phyloP scores from a whole-genome alignment of 2,888 invertebrate genomes.

The Cryptus viduatorius region DNA sequence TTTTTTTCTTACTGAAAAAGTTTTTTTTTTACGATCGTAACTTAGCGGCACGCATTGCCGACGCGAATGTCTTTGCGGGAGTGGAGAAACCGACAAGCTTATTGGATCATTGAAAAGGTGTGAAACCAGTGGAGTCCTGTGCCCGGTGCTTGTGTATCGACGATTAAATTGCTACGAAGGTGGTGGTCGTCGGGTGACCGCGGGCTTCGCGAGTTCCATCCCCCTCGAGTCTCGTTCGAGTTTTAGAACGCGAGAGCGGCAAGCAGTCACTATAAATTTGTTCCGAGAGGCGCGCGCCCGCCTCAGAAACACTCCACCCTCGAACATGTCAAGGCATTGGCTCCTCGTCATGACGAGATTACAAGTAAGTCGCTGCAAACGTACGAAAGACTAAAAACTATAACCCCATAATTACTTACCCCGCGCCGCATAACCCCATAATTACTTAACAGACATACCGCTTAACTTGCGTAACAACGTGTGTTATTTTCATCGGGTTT shows the following conservation, averaged over 20 bases:
- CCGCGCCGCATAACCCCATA: too few relatives aligned
- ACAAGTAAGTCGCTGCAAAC: constrained; percentile 69
- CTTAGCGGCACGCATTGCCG: neutral
- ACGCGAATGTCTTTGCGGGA: neutral
- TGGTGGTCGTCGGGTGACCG: constrained; percentile 57
- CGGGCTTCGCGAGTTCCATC: constrained; percentile 76
- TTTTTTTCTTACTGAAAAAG: too few relatives aligned
- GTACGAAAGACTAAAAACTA: neutral
- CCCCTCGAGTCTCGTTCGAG: constrained; percentile 75
- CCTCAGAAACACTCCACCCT: constrained; percentile 84
- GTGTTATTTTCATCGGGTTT: neutral
- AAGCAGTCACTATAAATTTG: constrained; percentile 81
- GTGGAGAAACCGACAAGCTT: neutral
- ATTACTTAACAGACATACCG: neutral
- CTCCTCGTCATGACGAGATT: constrained; percentile 71
- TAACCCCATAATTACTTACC: neutral
- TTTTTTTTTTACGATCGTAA: neutral
- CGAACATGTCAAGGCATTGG: constrained; percentile 76
- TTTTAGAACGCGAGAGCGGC: constrained; percentile 25
- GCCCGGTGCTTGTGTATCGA: neutral
- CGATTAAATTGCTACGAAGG: constrained; percentile 53
- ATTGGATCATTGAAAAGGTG: constrained; percentile 51
- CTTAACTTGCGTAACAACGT: neutral
- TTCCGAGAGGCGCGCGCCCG: constrained; percentile 82
- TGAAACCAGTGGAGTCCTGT: constrained; percentile 55